Evolutionary conservation across 2,797 vertebrate species (phyloP).

Genomic region (Poecilia picta): DNA sequence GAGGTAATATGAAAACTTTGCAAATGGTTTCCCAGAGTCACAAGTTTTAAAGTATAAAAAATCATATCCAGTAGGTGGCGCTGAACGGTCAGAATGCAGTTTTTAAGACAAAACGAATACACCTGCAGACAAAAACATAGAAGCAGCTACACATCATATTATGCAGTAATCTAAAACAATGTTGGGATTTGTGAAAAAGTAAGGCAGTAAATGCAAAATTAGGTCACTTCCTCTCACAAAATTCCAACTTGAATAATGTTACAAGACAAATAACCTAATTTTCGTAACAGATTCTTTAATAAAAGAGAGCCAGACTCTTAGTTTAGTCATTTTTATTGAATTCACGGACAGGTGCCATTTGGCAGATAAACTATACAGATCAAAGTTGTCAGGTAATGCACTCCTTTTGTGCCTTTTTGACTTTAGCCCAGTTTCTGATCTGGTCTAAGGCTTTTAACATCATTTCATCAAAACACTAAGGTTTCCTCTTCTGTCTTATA

Average conservation of each 20-base stretch:
- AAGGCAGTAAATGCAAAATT: background rate
- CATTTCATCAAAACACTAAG: conserved; percentile 70
- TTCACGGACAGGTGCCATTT: conserved; percentile 72
- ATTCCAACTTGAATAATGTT: background rate
- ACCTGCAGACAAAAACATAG: background rate
- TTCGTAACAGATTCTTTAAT: background rate
- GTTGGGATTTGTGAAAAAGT: background rate
- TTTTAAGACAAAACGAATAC: background rate
- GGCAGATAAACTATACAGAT: conserved; percentile 79
- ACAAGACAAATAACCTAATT: background rate
- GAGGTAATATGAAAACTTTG: background rate
- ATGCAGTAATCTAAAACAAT: background rate
- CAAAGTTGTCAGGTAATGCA: conserved; percentile 54
- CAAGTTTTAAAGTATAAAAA: too few species aligned
- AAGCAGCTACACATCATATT: background rate
- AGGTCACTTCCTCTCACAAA: background rate
- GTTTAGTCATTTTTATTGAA: conserved; percentile 64
- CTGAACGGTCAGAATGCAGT: background rate
- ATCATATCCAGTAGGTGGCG: background rate
- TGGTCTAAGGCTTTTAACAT: conserved; percentile 79
- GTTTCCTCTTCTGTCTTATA: conserved; percentile 55
- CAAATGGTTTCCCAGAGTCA: too few species aligned
- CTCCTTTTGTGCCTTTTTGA: conserved; percentile 54
- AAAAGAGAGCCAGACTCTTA: background rate
- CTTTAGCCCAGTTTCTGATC: conserved; percentile 78